Evolutionary conservation across 2,113 vertebrate genomes (phyloP).

Genomic region (Bubo scandiacus): DNA sequence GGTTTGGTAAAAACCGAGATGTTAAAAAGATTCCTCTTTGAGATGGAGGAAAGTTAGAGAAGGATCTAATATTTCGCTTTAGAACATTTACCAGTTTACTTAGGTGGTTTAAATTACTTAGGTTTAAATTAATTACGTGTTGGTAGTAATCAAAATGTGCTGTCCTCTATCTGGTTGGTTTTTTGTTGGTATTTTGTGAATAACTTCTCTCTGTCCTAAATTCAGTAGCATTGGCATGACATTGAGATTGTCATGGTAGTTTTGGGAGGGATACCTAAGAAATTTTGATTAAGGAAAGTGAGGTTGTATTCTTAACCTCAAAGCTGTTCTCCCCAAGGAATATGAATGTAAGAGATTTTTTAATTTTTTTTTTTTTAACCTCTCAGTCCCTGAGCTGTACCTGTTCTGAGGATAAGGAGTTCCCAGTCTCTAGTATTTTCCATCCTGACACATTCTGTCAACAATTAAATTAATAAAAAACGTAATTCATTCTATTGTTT

Average conservation of each 20-base stretch:
- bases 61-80: not conserved
- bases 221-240: not conserved
- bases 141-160: not conserved
- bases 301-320: not conserved
- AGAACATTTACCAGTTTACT: not conserved
- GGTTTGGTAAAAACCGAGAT: not conserved
- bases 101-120: not conserved
- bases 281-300: not conserved
- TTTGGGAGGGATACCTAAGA: not conserved
- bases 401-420: not conserved
- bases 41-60: not conserved
- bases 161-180: not conserved
- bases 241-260: not conserved
- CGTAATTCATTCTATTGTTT: not conserved
- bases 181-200: not conserved
- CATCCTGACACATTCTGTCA: not conserved
- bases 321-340: not conserved
- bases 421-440: not conserved
- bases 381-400: not conserved
- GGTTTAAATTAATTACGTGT: not conserved
- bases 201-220: not conserved
- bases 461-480: not conserved
- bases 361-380: not conserved
- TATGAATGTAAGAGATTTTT: fast-evolving
- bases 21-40: not conserved